Conservation (phyloP, 2,113 vertebrate species). For the Dasyornis broadbenti region DNA sequence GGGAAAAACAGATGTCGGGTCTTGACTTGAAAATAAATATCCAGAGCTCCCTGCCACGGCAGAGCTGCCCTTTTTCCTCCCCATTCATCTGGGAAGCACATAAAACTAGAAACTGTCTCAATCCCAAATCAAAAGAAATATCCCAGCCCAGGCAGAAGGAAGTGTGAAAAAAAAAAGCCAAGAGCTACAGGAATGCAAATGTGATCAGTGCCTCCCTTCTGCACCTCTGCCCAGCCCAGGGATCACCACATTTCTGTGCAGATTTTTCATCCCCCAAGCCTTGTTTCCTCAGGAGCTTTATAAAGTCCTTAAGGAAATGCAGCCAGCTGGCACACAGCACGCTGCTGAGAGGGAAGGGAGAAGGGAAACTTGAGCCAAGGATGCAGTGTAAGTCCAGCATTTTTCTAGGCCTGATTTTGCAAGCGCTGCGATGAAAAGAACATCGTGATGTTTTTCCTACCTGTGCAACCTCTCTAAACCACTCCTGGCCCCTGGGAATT, state of each 20-base stretch:
- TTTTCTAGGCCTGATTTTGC: not conserved
- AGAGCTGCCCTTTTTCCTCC: not conserved
- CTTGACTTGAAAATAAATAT: not conserved
- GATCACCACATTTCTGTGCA: not conserved
- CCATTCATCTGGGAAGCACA: not conserved
- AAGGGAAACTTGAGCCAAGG: not conserved
- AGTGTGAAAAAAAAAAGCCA: not conserved
- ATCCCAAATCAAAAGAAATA: not conserved
- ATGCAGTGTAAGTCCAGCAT: not conserved
- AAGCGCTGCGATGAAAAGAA: not conserved
- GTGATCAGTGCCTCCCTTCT: not conserved
- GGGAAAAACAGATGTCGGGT: not conserved
- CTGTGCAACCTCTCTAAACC: not conserved
- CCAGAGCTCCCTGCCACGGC: not conserved
- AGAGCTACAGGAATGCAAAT: not conserved
- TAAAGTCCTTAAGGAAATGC: not conserved
- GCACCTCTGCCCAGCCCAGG: not conserved
- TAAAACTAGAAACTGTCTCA: not conserved
- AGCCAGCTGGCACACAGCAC: not conserved
- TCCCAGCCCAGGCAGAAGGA: not conserved
- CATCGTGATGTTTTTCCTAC: not conserved
- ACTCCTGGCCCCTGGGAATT: not conserved
- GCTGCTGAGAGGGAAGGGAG: not conserved
- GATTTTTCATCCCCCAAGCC: not conserved
- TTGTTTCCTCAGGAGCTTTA: conserved; percentile 3